A percentile compares a stretch with the other conserved stretches of the same genome.
phyloP scores from a whole-genome alignment of 2,888 invertebrate genomes.

The Ctena decussata region DNA sequence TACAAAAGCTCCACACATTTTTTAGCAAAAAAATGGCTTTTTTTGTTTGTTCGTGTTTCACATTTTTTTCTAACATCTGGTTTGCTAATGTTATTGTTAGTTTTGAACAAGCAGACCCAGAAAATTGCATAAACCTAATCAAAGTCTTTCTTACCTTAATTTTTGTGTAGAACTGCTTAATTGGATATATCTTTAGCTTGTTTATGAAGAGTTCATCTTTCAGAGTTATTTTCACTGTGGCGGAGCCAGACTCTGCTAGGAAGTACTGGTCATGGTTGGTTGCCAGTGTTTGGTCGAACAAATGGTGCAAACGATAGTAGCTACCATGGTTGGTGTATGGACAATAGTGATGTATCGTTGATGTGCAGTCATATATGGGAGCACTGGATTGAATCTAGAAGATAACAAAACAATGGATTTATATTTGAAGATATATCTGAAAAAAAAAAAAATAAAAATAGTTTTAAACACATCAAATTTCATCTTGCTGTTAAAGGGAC shows the following conservation, averaged over 20 bases:
- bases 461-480: no score
- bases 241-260: conserved; percentile 40
- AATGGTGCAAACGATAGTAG: conserved; percentile 65
- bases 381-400: conserved; percentile 45
- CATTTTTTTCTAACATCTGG: no score
- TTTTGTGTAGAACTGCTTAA: conserved; percentile 54
- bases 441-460: no score
- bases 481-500: no score
- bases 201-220: conserved; percentile 65
- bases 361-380: conserved; percentile 62
- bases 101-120: no score
- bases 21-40: no score
- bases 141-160: conserved; percentile 76
- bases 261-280: conserved; percentile 49
- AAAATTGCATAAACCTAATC: no score
- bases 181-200: conserved; percentile 71
- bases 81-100: no score
- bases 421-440: no score
- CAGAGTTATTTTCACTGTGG: conserved; percentile 69
- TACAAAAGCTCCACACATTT: no score
- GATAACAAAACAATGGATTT: no score
- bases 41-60: no score
- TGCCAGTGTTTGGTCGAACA: conserved; percentile 75
- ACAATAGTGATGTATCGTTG: conserved; percentile 29
- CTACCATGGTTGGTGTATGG: conserved; percentile 40